A percentile compares a stretch with the other conserved stretches of the same genome.
These are phyloP conservation scores for Phoenicopterus ruber DNA, from an alignment of 2,113 vertebrate genomes.

Conservation along the genomic window DNA sequence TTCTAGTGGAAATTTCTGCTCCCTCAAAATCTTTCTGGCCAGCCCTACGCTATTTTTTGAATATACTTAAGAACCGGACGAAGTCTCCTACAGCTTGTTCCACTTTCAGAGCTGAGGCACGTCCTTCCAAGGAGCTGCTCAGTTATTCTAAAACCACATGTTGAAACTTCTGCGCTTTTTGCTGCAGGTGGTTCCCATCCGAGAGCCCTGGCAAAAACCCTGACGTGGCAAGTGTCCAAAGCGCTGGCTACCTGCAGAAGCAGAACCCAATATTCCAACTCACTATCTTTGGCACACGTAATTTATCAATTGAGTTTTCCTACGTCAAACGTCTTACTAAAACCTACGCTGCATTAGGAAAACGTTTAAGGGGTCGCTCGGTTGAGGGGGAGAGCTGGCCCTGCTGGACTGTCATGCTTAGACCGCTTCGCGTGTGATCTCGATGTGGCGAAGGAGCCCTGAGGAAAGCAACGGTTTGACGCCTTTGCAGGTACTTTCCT, in stretches of 20 bases:
- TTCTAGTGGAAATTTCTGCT: not conserved
- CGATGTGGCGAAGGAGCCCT: not conserved
- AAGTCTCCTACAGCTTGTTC: not conserved
- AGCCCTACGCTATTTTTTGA: not conserved
- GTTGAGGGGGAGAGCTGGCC: not conserved
- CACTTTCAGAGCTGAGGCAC: not conserved
- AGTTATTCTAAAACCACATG: not conserved
- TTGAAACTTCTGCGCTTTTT: not conserved
- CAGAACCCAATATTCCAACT: not conserved
- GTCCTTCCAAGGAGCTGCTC: not conserved
- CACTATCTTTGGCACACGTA: not conserved
- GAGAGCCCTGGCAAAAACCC: not conserved
- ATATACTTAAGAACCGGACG: not conserved
- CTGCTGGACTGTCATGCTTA: not conserved
- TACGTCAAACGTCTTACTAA: not conserved
- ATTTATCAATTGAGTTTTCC: not conserved
- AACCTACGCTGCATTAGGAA: not conserved
- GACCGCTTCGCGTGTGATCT: not conserved
- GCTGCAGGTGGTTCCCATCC: constrained; percentile 5
- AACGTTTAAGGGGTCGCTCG: accelerated
- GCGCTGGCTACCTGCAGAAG: not conserved
- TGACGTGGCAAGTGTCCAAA: not conserved
- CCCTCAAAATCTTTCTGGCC: not conserved
- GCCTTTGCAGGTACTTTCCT: not conserved
- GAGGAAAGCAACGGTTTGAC: not conserved